Base-by-base conservation (phyloP, 1,140 invertebrate species). In the Lepidostoma basale region DNA sequence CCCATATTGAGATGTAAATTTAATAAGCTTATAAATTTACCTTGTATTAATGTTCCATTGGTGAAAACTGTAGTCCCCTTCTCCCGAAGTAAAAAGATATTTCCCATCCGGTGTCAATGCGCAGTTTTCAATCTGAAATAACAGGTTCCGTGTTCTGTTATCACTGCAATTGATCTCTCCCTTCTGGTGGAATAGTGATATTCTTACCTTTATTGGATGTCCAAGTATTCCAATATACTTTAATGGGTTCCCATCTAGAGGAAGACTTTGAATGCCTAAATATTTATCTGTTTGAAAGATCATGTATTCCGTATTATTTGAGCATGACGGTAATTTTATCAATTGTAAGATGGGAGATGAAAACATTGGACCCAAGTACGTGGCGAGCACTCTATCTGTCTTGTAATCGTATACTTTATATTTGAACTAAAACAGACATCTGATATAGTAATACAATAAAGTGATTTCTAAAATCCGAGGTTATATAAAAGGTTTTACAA, bases 201-300 rank as follows among this genome's bases (percentile, higher is more conserved):
- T 18, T 62, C 39, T 58, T 74, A 86, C 86, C 75, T 85, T 77
- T 40, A 76, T 74, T 2, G 90, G 89, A 80, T 92, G 90, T 23
- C 85, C 88, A 20, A 88, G 80, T 18, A 88, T 78, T 3, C 85
- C 88, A 58, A 87, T 83, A 68, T 86, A 85, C 74, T 88, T 89
- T 77, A 86, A 90, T 18, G 90, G 90, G 78, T 92, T 92, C 3
- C 90, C 91, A 77, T 90, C 87, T 0, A 89, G 74, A 3, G 90
- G 88, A 70, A 90, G 75, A 63, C 87, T 85, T 74, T 88, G 86
- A 23, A 92, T 76, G 1, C 90, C 90, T 40, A 92, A 85, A 69
- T 89, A 83, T 72, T 87, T 86, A 22, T 85, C 80, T 4, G 86
- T 89, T 0, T 84, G 79, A 74, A 89, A 92, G 22, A 88, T 74